Conservation (phyloP, 64 coral and sea anemone species). For the Catalaphyllia jardinei region DNA sequence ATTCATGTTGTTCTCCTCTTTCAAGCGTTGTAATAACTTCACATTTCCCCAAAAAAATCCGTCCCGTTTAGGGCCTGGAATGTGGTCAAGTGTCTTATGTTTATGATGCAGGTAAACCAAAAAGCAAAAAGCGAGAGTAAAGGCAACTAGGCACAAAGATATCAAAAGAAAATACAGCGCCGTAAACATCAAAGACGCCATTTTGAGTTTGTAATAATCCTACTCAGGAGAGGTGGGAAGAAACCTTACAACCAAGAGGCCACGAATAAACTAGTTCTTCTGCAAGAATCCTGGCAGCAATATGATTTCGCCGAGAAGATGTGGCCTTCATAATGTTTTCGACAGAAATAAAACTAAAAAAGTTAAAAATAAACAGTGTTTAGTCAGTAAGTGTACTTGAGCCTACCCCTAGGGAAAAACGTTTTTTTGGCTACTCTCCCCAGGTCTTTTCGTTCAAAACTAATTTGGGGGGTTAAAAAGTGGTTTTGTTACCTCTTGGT, state of each 20-base stretch:
- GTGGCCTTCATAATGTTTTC: neutral
- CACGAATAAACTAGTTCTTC: too few species aligned
- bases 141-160: slow-evolving; percentile 7
- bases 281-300: neutral
- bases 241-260: neutral
- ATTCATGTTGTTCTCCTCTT: neutral
- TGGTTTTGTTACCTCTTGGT: too few species aligned
- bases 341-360: neutral
- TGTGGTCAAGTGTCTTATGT: slow-evolving; percentile 63
- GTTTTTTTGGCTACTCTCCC: too few species aligned
- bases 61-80: slow-evolving; percentile 70
- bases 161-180: slow-evolving; percentile 19
- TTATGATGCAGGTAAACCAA: slow-evolving; percentile 57
- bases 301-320: neutral
- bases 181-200: neutral
- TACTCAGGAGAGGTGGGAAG: neutral
- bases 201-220: neutral
- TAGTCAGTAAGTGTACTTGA: too few species aligned
- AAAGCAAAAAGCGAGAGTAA: slow-evolving; percentile 67
- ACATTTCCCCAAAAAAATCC: slow-evolving; percentile 79
- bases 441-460: too few species aligned
- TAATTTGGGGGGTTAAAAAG: too few species aligned
- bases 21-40: slow-evolving; percentile 19
- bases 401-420: too few species aligned
- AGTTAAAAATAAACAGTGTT: neutral